A percentile compares a stretch with the other conserved stretches of the same genome.
phyloP scores from a whole-genome alignment of 2,113 vertebrate genomes.

The Psilopogon haemacephalus region DNA sequence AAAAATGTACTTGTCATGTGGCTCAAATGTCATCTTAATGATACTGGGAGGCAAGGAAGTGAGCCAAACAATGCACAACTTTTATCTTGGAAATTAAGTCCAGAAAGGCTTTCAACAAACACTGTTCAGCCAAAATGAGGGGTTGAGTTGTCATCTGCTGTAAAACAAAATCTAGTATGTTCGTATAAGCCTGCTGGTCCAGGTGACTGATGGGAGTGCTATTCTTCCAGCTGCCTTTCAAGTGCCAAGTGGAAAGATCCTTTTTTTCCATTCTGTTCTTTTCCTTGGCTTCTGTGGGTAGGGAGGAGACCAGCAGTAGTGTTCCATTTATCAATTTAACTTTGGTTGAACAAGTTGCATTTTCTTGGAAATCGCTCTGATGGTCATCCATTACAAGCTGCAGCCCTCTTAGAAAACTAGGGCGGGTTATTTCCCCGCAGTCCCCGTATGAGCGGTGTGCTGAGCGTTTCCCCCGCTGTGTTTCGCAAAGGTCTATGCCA shows the following conservation, averaged over 20 bases:
- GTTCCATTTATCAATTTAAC: not conserved
- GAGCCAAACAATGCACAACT: not conserved
- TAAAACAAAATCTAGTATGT: not conserved
- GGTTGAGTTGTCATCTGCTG: not conserved
- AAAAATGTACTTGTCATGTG: not conserved
- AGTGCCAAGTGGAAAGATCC: not conserved
- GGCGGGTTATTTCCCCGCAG: not conserved
- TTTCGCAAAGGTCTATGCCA: not conserved
- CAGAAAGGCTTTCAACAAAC: not conserved
- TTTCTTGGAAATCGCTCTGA: not conserved
- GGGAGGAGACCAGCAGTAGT: not conserved
- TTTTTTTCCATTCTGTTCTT: not conserved
- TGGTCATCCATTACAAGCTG: not conserved
- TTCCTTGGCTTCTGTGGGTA: not conserved
- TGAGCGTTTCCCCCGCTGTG: not conserved
- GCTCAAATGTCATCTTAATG: not conserved
- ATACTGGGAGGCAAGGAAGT: not conserved
- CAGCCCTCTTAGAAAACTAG: not conserved
- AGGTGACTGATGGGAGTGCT: not conserved
- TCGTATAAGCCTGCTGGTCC: not conserved
- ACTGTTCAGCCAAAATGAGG: not conserved
- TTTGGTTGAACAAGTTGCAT: not conserved
- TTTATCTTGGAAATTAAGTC: not conserved
- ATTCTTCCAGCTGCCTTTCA: not conserved
- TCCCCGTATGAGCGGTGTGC: not conserved